A percentile compares a stretch with the other conserved stretches of the same genome.
phyloP scores from a whole-genome alignment of 2,888 invertebrate species.

The Alloscopus bannaensis region DNA sequence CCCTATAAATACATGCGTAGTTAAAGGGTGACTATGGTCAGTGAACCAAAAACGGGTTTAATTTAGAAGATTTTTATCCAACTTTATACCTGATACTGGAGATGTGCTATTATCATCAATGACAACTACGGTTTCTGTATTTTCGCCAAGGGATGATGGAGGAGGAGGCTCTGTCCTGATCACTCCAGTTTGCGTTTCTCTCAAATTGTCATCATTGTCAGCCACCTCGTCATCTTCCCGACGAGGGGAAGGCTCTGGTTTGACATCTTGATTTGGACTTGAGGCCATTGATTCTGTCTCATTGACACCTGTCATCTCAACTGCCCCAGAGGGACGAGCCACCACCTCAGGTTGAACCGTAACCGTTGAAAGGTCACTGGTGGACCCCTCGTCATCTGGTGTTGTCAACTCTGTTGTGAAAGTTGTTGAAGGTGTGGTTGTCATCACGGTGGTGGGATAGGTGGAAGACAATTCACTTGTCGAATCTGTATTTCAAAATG shows the following conservation, averaged over 20 bases:
- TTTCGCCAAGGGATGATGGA: not conserved
- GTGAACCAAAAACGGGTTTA: slow-evolving; percentile 4
- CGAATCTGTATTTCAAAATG: too few species aligned
- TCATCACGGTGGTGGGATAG: slow-evolving; percentile 7
- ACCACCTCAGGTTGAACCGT: not conserved
- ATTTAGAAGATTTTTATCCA: not conserved
- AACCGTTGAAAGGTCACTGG: not conserved
- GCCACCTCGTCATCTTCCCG: not conserved
- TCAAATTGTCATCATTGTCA: not conserved
- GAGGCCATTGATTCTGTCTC: not conserved
- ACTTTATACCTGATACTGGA: not conserved
- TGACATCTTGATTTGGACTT: not conserved
- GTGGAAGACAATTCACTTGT: too few species aligned
- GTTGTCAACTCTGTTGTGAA: not conserved
- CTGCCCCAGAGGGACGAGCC: not conserved
- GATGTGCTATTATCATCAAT: not conserved
- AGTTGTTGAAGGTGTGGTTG: slow-evolving; percentile 2
- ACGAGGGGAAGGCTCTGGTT: not conserved
- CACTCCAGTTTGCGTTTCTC: not conserved
- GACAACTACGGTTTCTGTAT: not conserved
- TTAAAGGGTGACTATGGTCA: not conserved
- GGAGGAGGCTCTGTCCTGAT: not conserved
- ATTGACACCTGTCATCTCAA: not conserved
- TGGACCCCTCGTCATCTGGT: not conserved
- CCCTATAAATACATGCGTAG: not conserved